Base-by-base conservation (phyloP, 2,113 vertebrate genomes). In the Charadrius vociferus region DNA sequence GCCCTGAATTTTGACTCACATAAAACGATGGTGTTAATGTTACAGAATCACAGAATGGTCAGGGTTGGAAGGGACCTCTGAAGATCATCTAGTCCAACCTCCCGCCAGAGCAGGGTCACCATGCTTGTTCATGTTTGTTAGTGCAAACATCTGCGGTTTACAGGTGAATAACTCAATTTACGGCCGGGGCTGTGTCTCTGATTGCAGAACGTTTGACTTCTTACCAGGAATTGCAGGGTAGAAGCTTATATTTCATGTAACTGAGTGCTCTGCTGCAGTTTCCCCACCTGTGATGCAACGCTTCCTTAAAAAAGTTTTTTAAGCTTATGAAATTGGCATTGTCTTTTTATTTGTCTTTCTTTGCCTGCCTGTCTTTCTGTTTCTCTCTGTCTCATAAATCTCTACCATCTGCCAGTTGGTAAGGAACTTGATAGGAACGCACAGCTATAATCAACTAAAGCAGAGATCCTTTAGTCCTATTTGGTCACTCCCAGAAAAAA, bases 361-460 rank as follows among this genome's bases (percentile, higher is more conserved):
- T 85, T 87, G 19, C 45, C 39, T 82, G 19, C 5, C 45, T 65
- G 10, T 73, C n/a, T 85, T 21, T 59, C 17, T 39, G 6, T 37
- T 3, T 52, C 24, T 43, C 24, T 81, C 34, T 2, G 1, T 62
- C 50, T 72, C 11, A 27, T 12, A 22, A 36, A 73, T 68, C 36
- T 61, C 9, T 55, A 21, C 26, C 32, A 43, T 14, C 34, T 78
- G 9, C 24, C 36, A n/a, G 3, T 21, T 8, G 9, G 30, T 83
- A 20, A 52, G 34, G 45, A 62, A 8, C 18, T 43, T 20, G 26
- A 34, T 3, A 52, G 27, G 24, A 77, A 17, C 1, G 1, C 13
- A 5, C 0, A 1, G 21, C 37, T 58, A 4, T 14, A 43, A 14
- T 5, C 2, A 2, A 43, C 43, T 70, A 34, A 56, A 74, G 6